Conservation (phyloP, 2,888 invertebrate genomes). For the Mesorhabditis spiculigera region DNA sequence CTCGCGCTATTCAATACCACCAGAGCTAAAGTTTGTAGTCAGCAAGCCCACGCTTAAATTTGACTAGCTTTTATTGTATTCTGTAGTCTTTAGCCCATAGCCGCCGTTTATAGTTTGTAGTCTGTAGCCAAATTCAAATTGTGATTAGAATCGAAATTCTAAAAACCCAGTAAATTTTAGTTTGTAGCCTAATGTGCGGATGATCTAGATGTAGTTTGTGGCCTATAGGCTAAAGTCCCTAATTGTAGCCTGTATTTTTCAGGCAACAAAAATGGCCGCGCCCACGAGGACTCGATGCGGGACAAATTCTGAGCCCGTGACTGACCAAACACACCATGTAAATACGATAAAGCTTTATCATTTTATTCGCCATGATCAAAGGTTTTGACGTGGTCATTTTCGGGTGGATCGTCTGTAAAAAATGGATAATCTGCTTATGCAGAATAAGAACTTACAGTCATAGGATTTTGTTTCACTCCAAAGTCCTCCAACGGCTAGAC, state of each 20-base stretch:
- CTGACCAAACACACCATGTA: neutral
- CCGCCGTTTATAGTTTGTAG: no score
- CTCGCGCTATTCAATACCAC: no score
- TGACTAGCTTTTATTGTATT: no score
- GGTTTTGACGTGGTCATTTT: neutral
- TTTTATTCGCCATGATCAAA: neutral
- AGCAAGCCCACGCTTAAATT: no score
- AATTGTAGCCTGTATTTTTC: neutral
- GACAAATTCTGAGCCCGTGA: neutral
- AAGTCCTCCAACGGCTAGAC: neutral
- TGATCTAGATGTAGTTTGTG: no score
- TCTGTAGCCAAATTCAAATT: no score
- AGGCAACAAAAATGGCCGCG: neutral
- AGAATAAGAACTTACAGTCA: neutral
- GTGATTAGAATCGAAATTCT: no score
- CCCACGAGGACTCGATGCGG: neutral
- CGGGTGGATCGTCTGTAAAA: neutral
- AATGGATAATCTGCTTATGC: no score
- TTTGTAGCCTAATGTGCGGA: no score
- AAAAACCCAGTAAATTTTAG: no score
- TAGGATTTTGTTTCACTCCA: neutral
- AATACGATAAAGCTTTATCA: neutral
- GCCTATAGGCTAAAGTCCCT: neutral
- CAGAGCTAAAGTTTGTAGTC: no score
- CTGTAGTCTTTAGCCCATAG: no score